Percentiles rank a stretch among this genome's conserved stretches.
These are phyloP conservation scores for Piscicola geometra DNA, from an alignment of 2,888 invertebrate species.

Conservation along the genomic window DNA sequence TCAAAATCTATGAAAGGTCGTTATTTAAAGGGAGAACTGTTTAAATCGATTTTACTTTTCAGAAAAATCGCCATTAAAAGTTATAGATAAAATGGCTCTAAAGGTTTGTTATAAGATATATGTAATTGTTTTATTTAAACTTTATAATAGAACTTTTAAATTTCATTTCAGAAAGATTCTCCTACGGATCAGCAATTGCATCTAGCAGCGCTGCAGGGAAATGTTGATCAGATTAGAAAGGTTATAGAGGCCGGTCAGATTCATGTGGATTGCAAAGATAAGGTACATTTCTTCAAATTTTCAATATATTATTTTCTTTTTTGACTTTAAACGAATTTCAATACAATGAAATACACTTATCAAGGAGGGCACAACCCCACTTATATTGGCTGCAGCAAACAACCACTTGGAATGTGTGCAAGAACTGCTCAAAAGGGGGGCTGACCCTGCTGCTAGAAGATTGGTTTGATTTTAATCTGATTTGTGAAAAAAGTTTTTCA, in stretches of 20 bases:
- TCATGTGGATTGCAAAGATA: conserved; percentile 87
- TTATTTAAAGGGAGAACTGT: too few species aligned
- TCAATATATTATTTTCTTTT: neutral
- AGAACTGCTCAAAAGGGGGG: conserved; percentile 82
- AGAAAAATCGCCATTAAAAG: too few species aligned
- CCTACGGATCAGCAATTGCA: conserved; percentile 87
- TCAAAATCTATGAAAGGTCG: too few species aligned
- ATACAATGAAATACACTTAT: too few species aligned
- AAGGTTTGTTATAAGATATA: too few species aligned
- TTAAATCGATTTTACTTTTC: too few species aligned
- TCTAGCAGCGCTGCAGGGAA: conserved; percentile 80
- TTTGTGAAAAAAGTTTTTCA: too few species aligned
- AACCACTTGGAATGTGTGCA: conserved; percentile 81
- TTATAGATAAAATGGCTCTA: too few species aligned
- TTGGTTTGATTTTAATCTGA: conserved; percentile 57
- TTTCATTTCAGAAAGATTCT: conserved; percentile 63
- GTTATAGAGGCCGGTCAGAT: conserved; percentile 86
- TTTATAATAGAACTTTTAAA: conserved; percentile 11
- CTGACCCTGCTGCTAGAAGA: conserved; percentile 77
- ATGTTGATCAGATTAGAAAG: conserved; percentile 69
- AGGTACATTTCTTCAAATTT: conserved; percentile 62
- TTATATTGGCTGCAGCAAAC: conserved; percentile 84
- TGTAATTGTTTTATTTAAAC: too few species aligned
- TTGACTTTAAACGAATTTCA: neutral
- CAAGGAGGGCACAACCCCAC: conserved; percentile 87